A percentile compares a stretch with the other conserved stretches of the same genome.
Evolutionary conservation across 2,113 vertebrate species (phyloP).

Genomic region (Oreochromis spilurus): DNA sequence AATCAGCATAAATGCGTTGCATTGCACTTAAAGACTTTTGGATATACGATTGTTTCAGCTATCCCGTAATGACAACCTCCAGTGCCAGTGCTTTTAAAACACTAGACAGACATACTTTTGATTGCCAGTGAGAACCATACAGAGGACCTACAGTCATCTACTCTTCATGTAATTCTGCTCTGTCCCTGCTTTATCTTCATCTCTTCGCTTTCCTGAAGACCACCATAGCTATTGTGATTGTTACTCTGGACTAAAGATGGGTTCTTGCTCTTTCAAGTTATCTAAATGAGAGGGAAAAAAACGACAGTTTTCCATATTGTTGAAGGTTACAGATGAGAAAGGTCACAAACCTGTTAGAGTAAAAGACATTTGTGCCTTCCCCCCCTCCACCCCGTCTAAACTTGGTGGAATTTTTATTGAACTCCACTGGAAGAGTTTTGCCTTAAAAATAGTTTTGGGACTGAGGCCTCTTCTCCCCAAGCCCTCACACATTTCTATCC

Average conservation of each 20-base stretch:
- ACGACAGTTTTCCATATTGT: background rate
- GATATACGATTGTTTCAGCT: background rate
- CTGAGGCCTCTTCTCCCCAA: slow-evolving; percentile 10
- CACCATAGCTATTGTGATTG: slow-evolving; percentile 40
- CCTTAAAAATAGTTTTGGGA: slow-evolving; percentile 71
- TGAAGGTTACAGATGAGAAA: background rate
- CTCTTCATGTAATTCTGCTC: slow-evolving; percentile 1
- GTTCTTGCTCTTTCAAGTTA: slow-evolving; percentile 33
- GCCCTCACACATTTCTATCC: slow-evolving; percentile 13
- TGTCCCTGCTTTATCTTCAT: slow-evolving; percentile 11
- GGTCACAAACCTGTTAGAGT: slow-evolving; percentile 7
- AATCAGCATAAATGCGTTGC: background rate
- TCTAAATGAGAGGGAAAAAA: background rate
- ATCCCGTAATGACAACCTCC: slow-evolving; percentile 5
- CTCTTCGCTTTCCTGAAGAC: slow-evolving; percentile 6
- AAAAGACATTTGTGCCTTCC: slow-evolving; percentile 65
- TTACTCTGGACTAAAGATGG: slow-evolving; percentile 34
- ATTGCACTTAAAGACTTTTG: background rate
- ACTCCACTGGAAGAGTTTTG: slow-evolving; percentile 66
- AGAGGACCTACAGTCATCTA: background rate
- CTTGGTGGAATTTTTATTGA: slow-evolving; percentile 55
- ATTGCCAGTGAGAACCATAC: slow-evolving; percentile 9
- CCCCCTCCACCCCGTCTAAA: background rate
- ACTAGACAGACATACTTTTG: slow-evolving; percentile 22
- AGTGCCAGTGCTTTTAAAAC: slow-evolving; percentile 66